Percentiles rank a stretch among this genome's conserved stretches.
Evolutionary conservation across 1,140 invertebrate genomes (phyloP).

Genomic region (Sinonovacula constricta): DNA sequence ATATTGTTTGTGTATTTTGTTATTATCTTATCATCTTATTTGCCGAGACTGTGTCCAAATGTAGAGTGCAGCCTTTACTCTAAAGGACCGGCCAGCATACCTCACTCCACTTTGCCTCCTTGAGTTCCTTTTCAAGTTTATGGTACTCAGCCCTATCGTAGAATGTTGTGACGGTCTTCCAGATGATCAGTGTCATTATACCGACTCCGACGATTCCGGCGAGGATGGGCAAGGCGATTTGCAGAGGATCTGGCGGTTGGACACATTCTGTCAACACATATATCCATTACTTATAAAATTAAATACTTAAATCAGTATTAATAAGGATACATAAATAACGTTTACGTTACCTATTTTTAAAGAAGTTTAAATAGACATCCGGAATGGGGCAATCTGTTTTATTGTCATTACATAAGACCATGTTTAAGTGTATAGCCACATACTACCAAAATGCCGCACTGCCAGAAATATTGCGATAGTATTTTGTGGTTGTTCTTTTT

Average conservation of each 20-base stretch:
- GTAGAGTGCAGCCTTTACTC: background rate
- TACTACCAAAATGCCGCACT: no score
- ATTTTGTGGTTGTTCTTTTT: no score
- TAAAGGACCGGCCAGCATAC: slow-evolving; percentile 65
- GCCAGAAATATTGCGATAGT: no score
- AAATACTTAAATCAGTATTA: background rate
- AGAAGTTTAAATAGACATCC: background rate
- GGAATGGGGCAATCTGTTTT: background rate
- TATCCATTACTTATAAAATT: no score
- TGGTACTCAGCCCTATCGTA: slow-evolving; percentile 96
- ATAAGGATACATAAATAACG: background rate
- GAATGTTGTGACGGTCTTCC: slow-evolving; percentile 96
- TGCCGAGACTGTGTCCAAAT: background rate
- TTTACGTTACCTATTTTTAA: background rate
- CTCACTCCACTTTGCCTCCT: slow-evolving; percentile 94
- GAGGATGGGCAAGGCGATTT: slow-evolving; percentile 95
- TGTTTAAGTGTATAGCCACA: no score
- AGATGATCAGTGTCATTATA: slow-evolving; percentile 91
- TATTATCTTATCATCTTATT: background rate
- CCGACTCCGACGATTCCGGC: slow-evolving; percentile 93
- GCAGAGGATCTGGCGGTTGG: slow-evolving; percentile 54
- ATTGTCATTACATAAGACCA: no score
- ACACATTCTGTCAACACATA: slow-evolving; percentile 52
- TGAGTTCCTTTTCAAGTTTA: slow-evolving; percentile 94
- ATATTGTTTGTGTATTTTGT: background rate